phyloP scores from a whole-genome alignment of 2,113 vertebrate genomes.

The Callipepla californica region DNA sequence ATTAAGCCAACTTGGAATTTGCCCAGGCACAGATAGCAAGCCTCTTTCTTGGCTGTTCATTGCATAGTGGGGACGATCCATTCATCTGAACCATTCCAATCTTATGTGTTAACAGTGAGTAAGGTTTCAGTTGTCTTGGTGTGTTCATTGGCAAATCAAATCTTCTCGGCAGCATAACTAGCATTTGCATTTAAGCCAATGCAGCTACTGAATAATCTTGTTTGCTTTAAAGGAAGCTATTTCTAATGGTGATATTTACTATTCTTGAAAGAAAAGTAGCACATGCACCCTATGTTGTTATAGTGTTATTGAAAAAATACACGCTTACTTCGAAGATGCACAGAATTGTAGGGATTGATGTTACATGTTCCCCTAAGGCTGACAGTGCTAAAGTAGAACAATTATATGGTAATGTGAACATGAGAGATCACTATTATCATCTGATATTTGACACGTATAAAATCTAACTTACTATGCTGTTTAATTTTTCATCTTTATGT shows the following conservation, averaged over 20 bases:
- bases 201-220: neutral
- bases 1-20: neutral
- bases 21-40: neutral
- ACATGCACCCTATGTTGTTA: neutral
- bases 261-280: neutral
- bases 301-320: slow-evolving; percentile 26
- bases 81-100: neutral
- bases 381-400: slow-evolving; percentile 27
- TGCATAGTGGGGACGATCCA: neutral
- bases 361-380: neutral
- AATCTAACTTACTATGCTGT: neutral
- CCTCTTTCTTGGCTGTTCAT: neutral
- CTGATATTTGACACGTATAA: neutral
- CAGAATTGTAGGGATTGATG: neutral
- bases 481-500: neutral
- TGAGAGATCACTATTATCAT: neutral
- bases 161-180: neutral
- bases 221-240: neutral
- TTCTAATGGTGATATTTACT: neutral
- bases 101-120: neutral
- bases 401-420: slow-evolving; percentile 34
- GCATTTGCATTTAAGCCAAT: neutral
- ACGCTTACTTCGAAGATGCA: neutral
- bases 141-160: neutral
- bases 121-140: neutral